Base-by-base conservation (phyloP, 1,140 invertebrate genomes). In the Procambarus clarkii region DNA sequence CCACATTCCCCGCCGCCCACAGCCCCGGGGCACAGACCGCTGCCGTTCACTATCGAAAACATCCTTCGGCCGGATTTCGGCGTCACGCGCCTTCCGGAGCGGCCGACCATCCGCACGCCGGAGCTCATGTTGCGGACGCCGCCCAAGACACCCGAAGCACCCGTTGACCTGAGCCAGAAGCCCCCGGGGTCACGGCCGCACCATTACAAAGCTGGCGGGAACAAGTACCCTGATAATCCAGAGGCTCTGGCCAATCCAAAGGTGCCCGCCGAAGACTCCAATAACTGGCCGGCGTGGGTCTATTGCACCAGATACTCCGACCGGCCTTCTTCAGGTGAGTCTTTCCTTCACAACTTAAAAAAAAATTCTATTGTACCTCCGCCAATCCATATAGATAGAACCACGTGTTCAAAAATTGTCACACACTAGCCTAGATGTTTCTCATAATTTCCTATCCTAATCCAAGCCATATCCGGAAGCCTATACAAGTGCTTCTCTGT, bases 271-370 rank as follows among this genome's bases (percentile, higher is more conserved):
- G 85, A 92, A n/a, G 89, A 93, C 83, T 82, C 78, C 83, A 93
- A 91, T 92, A 93, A 88, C 91, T 96, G 98, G 97, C 98, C 98
- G 0, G 98, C 98, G 0, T 99, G 98, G 98, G 98, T 99, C 46
- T 99, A 98, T 94, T 99, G 98, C 95, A 99, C 98, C 0, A 96
- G 98, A 95, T 99, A 99, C 94, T 98, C 98, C 87, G 98, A 99
- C 95, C 95, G 98, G 94, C 98, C 98, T 8, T 98, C 98, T 93
- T 98, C 98, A 95, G 98, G 98, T 99, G 95, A 96, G 96, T 95
- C 60, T 21, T 58, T 1, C 1, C 34, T 34, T 34, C 34, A 34
- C 34, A 34, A 34, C 34, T 34, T 34, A 1, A 34, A 34, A 34
- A 34, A 34, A 34, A 34, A 34, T 34, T 34, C 34, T 34, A 34